Percentiles rank a stretch among this genome's conserved stretches.
phyloP scores from a whole-genome alignment of 2,888 invertebrate genomes.

The Choristoneura rosaceana region DNA sequence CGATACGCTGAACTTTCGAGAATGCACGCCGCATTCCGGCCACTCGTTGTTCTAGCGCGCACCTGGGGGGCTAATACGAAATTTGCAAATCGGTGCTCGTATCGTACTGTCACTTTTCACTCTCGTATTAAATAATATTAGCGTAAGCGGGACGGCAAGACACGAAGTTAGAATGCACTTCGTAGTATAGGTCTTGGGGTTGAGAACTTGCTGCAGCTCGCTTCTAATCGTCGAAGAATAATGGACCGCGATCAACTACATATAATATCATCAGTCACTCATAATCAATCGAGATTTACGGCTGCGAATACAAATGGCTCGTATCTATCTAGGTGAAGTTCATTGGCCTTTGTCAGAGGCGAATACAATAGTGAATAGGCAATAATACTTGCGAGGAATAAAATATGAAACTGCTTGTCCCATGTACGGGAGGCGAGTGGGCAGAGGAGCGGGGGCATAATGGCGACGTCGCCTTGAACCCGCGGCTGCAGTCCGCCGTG shows the following conservation, averaged over 20 bases:
- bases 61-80: neutral
- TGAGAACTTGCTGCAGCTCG: slow-evolving; percentile 31
- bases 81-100: no score
- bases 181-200: slow-evolving; percentile 32
- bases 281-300: neutral
- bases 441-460: slow-evolving; percentile 31
- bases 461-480: slow-evolving; percentile 49
- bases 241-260: neutral
- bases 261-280: slow-evolving; percentile 10
- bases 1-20: slow-evolving; percentile 58
- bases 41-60: slow-evolving; percentile 40
- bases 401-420: slow-evolving; percentile 18
- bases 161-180: no score
- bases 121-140: no score
- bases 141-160: no score
- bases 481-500: slow-evolving; percentile 40
- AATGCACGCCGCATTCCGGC: slow-evolving; percentile 60
- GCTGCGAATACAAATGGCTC: slow-evolving; percentile 3
- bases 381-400: slow-evolving; percentile 23
- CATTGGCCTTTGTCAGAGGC: slow-evolving; percentile 26
- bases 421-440: slow-evolving; percentile 29
- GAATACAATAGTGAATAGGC: slow-evolving; percentile 26
- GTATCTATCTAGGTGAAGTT: slow-evolving; percentile 27
- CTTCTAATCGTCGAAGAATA: neutral
- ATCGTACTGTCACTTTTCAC: no score